Evolutionary conservation across 2,888 invertebrate species (phyloP).

Genomic region (Alsophila aescularia): DNA sequence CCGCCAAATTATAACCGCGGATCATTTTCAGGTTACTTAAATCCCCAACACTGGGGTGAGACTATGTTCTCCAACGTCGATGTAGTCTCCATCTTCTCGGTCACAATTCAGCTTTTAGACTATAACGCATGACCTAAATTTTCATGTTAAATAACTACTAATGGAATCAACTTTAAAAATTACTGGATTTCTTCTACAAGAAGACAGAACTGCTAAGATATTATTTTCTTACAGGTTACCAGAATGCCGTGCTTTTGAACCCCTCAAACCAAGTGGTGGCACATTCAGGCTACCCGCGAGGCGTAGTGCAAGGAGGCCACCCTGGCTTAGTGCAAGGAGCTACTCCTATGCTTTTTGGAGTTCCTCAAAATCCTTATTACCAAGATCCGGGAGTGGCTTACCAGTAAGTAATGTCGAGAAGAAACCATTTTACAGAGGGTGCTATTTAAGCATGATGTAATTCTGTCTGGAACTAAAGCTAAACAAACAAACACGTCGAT

Average conservation of each 20-base stretch:
- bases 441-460: no score
- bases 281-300: conserved; percentile 55
- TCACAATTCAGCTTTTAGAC: no score
- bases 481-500: no score
- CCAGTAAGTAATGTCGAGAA: conserved; percentile 47
- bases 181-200: not conserved
- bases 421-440: not conserved
- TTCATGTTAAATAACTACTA: no score
- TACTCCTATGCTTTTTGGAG: conserved; percentile 7
- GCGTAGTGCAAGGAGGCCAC: conserved; percentile 41
- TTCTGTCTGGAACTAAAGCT: no score
- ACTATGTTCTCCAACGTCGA: no score
- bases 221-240: conserved; percentile 55
- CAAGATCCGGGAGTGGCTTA: conserved; percentile 57
- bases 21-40: no score
- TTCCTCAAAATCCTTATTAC: conserved; percentile 56
- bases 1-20: no score
- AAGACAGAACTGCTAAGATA: not conserved
- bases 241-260: conserved; percentile 65
- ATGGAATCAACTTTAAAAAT: not conserved
- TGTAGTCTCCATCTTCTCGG: no score
- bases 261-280: conserved; percentile 60
- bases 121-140: no score
- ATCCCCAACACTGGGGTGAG: no score
- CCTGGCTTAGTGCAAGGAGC: conserved; percentile 51